Evolutionary conservation across 2,888 invertebrate genomes (phyloP).

Genomic region (Ethmia dodecea): DNA sequence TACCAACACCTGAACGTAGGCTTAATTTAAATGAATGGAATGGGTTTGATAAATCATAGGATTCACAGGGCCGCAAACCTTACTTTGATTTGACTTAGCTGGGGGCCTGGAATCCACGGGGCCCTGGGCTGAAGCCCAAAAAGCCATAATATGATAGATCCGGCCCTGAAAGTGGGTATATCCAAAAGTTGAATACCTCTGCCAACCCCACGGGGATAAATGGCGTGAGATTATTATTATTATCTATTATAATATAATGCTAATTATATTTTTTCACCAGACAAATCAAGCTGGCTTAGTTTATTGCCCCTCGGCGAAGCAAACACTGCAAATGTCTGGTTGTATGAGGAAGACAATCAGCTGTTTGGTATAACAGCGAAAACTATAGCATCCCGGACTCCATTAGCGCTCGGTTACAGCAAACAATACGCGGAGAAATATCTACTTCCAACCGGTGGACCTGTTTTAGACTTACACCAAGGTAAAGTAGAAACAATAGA

Average conservation of each 20-base stretch:
- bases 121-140: not conserved
- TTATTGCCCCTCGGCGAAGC: conserved; percentile 40
- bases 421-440: conserved; percentile 36
- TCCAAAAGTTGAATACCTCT: not conserved
- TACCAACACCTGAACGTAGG: too few relatives aligned
- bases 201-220: not conserved
- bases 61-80: too few relatives aligned
- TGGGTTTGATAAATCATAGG: too few relatives aligned
- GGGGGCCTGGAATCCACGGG: not conserved
- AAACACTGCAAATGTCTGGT: conserved; percentile 45
- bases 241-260: not conserved
- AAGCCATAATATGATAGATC: not conserved
- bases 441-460: conserved; percentile 27
- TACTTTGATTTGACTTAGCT: too few relatives aligned
- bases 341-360: conserved; percentile 41
- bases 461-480: conserved; percentile 34
- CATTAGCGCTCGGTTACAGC: conserved; percentile 45
- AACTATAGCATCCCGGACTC: conserved; percentile 29
- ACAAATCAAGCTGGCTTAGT: conserved; percentile 56
- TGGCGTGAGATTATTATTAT: not conserved
- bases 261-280: conserved; percentile 22
- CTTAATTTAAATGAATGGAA: too few relatives aligned
- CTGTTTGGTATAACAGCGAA: conserved; percentile 40
- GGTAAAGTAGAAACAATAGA: conserved; percentile 21
- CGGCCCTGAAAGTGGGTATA: too few relatives aligned